Evolutionary conservation across 2,113 vertebrate genomes (phyloP).

Genomic region (Pycnonotus jocosus): DNA sequence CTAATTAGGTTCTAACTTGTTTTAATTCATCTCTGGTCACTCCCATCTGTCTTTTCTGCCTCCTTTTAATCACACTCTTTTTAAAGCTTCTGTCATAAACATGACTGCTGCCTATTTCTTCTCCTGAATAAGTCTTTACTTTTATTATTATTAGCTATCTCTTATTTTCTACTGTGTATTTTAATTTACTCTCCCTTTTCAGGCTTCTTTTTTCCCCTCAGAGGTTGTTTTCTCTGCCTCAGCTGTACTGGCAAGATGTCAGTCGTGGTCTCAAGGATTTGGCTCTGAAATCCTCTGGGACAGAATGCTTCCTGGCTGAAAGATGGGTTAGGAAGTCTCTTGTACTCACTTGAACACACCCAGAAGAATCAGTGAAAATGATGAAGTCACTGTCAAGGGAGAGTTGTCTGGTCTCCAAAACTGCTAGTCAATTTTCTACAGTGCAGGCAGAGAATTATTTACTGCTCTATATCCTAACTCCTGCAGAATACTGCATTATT

Average conservation of each 20-base stretch:
- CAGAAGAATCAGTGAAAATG: neutral
- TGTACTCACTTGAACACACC: neutral
- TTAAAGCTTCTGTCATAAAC: neutral
- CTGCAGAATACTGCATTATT: neutral
- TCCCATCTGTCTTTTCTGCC: neutral
- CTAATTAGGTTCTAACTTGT: neutral
- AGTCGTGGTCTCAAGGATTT: rapidly evolving
- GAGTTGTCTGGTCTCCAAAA: neutral
- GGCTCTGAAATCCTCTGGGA: neutral
- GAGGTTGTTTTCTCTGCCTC: neutral
- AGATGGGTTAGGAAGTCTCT: neutral
- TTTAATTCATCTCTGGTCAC: neutral
- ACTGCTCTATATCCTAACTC: neutral
- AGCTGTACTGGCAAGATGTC: neutral
- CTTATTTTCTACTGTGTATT: neutral
- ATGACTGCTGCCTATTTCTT: neutral
- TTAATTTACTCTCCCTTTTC: neutral
- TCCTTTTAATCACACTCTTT: neutral
- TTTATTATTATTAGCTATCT: neutral
- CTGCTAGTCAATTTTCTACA: neutral
- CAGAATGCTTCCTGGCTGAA: neutral
- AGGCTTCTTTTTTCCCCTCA: neutral
- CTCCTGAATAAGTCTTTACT: neutral
- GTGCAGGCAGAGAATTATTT: neutral
- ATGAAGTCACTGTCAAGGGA: neutral